Conservation (phyloP, 53 echinoderm and acorn worm genomes). For the Antedon mediterranea region DNA sequence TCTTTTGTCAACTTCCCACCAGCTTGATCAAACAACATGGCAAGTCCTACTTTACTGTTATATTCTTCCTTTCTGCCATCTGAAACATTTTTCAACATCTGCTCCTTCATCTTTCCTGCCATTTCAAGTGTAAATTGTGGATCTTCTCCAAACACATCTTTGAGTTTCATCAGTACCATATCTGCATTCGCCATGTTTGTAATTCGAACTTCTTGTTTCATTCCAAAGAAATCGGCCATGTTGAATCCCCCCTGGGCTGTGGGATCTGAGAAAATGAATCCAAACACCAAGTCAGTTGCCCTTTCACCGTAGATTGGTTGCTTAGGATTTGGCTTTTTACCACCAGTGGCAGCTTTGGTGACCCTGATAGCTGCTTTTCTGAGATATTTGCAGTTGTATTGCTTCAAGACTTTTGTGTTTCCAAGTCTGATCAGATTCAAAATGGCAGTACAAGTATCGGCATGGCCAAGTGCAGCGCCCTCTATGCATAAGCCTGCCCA, state of each 20-base stretch:
- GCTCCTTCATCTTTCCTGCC: slow-evolving; percentile 23
- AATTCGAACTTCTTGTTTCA: slow-evolving; percentile 11
- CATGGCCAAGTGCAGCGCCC: slow-evolving; percentile 5
- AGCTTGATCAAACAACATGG: no score
- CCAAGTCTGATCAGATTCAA: slow-evolving; percentile 26
- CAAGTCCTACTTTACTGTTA: no score
- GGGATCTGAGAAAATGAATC: neutral
- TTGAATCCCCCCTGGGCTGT: no score
- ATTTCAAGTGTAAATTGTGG: slow-evolving; percentile 3
- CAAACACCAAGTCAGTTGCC: slow-evolving; percentile 18
- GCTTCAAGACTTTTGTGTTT: slow-evolving; percentile 5
- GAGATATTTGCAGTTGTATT: slow-evolving; percentile 30
- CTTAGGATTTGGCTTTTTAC: slow-evolving; percentile 17
- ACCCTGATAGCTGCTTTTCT: slow-evolving; percentile 27
- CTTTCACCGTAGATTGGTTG: slow-evolving; percentile 20
- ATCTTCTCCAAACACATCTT: slow-evolving; percentile 16
- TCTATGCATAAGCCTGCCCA: slow-evolving; percentile 24
- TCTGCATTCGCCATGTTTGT: slow-evolving; percentile 7
- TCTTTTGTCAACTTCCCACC: no score
- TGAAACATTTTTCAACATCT: slow-evolving; percentile 10
- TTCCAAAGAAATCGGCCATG: slow-evolving; percentile 17
- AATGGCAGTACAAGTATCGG: slow-evolving; percentile 14
- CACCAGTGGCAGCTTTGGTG: slow-evolving; percentile 20
- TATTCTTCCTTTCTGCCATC: slow-evolving; percentile 4
- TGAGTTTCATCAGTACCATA: slow-evolving; percentile 10